phyloP scores from a whole-genome alignment of 2,113 vertebrate genomes.

The Aegypius monachus region DNA sequence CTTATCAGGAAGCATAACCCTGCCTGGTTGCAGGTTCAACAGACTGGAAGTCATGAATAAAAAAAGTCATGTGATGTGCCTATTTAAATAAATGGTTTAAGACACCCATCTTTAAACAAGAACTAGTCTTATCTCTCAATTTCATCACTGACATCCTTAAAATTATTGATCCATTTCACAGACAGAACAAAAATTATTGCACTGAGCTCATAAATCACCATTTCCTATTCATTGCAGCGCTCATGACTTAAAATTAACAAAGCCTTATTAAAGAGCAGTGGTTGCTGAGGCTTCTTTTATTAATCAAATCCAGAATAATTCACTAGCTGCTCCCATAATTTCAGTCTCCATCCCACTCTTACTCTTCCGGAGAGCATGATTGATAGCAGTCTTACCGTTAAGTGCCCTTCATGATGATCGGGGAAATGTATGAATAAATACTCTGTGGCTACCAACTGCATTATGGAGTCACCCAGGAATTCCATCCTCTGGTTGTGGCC shows the following conservation, averaged over 20 bases:
- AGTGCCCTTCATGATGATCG: slow-evolving; percentile 96
- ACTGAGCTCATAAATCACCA: slow-evolving; percentile 12
- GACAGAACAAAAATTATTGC: slow-evolving; percentile 10
- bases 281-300: slow-evolving; percentile 24
- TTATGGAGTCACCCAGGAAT: slow-evolving; percentile 98
- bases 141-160: background rate
- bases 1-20: background rate
- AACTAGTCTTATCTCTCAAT: background rate
- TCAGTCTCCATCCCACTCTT: background rate
- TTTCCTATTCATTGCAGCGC: background rate
- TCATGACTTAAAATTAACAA: slow-evolving; percentile 58
- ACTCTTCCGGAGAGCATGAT: background rate
- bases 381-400: slow-evolving; percentile 84
- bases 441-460: slow-evolving; percentile 97
- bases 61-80: background rate
- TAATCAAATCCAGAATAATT: slow-evolving; percentile 44
- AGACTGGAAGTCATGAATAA: background rate
- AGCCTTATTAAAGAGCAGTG: slow-evolving; percentile 25
- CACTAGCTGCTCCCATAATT: background rate
- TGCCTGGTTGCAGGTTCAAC: background rate
- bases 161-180: slow-evolving; percentile 42
- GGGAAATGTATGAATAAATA: slow-evolving; percentile 99
- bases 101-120: background rate
- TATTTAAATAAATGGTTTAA: background rate
- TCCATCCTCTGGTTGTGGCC: slow-evolving; percentile 99